These are phyloP conservation scores for Serripes groenlandicus DNA, from an alignment of 2,888 invertebrate species.

Conservation along the genomic window DNA sequence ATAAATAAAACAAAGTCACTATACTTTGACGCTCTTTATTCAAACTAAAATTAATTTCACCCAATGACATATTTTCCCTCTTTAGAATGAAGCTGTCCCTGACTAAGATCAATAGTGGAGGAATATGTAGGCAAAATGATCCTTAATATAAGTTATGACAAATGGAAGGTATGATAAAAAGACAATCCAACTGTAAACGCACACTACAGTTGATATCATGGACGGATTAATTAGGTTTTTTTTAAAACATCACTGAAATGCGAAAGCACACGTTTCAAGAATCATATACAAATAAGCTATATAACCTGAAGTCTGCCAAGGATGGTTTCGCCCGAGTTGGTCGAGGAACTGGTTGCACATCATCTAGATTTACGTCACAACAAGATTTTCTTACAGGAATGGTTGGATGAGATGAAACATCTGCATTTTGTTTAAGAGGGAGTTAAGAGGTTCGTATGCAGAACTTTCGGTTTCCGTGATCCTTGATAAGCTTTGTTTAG, in stretches of 20 bases:
- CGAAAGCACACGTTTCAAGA: no score
- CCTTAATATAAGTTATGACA: no score
- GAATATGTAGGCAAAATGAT: no score
- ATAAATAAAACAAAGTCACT: constrained; percentile 2
- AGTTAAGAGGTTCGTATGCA: not conserved
- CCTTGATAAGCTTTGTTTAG: not conserved
- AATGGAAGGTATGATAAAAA: no score
- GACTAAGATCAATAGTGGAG: no score
- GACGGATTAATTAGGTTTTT: no score
- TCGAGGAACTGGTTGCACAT: not conserved
- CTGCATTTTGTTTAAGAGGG: not conserved
- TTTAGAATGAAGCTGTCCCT: not conserved
- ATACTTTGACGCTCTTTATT: not conserved
- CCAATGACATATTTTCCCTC: not conserved
- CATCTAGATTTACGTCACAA: not conserved
- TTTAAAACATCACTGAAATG: no score
- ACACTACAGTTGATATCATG: no score
- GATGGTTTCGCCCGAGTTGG: not conserved
- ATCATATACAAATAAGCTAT: no score
- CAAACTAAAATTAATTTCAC: not conserved
- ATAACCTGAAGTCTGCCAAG: not conserved
- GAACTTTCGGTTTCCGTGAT: not conserved
- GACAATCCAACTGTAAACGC: no score
- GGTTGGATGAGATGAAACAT: not conserved
- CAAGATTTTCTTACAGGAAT: not conserved